These are phyloP conservation scores for Chymomyza fuscimana DNA, from an alignment of 2,888 invertebrate species.

Conservation along the genomic window DNA sequence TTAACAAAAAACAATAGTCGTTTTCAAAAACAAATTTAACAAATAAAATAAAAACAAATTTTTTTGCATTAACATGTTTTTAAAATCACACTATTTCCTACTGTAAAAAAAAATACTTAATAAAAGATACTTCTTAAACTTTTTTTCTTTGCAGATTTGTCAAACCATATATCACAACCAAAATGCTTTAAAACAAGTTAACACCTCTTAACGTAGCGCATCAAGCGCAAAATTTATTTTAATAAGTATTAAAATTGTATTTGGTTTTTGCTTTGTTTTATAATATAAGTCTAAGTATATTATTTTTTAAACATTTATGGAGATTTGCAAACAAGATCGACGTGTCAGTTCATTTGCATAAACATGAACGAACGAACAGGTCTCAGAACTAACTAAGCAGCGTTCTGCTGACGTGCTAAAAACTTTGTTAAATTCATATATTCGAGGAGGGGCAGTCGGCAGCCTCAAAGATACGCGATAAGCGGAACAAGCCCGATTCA, in stretches of 20 bases:
- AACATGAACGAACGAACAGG: slow-evolving; percentile 38
- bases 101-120: too few species aligned
- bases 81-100: too few species aligned
- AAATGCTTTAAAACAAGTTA: background rate
- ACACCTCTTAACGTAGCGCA: background rate
- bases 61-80: too few species aligned
- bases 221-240: background rate
- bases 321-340: slow-evolving; percentile 5
- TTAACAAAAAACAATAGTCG: too few species aligned
- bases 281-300: background rate
- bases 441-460: background rate
- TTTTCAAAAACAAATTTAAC: too few species aligned
- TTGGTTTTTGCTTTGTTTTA: slow-evolving; percentile 3
- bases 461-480: background rate
- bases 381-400: slow-evolving; percentile 9
- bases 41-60: too few species aligned
- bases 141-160: background rate
- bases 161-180: background rate
- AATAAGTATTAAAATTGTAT: slow-evolving; percentile 3
- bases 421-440: slow-evolving; percentile 17
- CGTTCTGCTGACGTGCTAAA: slow-evolving; percentile 36
- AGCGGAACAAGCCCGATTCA: slow-evolving; percentile 21
- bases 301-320: slow-evolving; percentile 3
- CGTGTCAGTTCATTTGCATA: slow-evolving; percentile 35
- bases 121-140: too few species aligned